Evolutionary conservation across 2,113 vertebrate genomes (phyloP).

Genomic region (Mystacornis crossleyi): DNA sequence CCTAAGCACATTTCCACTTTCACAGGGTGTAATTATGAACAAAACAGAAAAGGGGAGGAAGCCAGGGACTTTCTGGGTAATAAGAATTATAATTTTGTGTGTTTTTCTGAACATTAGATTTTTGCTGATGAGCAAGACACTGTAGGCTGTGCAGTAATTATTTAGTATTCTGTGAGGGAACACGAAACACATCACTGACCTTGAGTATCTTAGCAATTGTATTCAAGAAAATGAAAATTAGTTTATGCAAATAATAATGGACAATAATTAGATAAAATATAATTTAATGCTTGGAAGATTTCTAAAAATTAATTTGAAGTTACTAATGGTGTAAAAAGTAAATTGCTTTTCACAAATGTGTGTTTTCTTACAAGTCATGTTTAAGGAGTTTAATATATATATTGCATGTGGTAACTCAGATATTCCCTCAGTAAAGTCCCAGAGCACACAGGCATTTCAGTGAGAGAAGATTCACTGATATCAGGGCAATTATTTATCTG

Average conservation of each 20-base stretch:
- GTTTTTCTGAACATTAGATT: background rate
- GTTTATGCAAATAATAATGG: slow-evolving; percentile 37
- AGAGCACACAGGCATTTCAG: background rate
- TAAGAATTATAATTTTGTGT: background rate
- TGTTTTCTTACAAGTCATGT: background rate
- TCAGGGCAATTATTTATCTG: background rate
- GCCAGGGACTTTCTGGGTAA: background rate
- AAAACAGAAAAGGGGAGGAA: background rate
- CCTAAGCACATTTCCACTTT: background rate
- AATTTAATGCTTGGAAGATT: slow-evolving; percentile 27
- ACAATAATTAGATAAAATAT: slow-evolving; percentile 14
- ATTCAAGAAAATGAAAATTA: slow-evolving; percentile 44
- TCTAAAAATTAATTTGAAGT: slow-evolving; percentile 42
- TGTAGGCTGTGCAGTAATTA: slow-evolving; percentile 8
- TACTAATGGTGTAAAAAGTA: background rate
- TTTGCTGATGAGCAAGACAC: slow-evolving; percentile 38
- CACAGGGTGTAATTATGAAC: background rate
- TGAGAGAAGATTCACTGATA: background rate
- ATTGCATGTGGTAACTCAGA: background rate
- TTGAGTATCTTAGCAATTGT: slow-evolving; percentile 30
- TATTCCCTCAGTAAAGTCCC: background rate
- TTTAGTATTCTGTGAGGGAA: background rate
- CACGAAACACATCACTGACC: background rate
- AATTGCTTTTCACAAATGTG: slow-evolving; percentile 10
- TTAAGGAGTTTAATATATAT: background rate